Conservation (phyloP, 2,888 invertebrate genomes). For the Tethea ocularis region DNA sequence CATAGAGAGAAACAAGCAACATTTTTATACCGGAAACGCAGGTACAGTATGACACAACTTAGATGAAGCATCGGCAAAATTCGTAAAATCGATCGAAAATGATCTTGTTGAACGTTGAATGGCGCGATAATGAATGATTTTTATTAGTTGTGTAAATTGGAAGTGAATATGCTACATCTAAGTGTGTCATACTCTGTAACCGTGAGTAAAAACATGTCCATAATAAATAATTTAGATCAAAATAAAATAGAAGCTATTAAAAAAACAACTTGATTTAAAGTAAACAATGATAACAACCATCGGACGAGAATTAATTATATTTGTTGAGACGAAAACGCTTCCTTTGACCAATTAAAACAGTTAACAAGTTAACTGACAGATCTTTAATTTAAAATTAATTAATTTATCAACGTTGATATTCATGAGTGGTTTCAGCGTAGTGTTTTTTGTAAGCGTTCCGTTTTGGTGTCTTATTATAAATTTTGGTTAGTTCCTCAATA, state of each 20-base stretch:
- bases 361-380: slow-evolving; percentile 12
- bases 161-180: too few relatives aligned
- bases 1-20: too few relatives aligned
- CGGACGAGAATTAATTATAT: slow-evolving; percentile 11
- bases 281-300: slow-evolving; percentile 6
- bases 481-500: background rate
- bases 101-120: too few relatives aligned
- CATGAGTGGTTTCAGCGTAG: background rate
- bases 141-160: too few relatives aligned
- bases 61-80: too few relatives aligned
- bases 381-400: slow-evolving; percentile 7
- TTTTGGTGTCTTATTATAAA: background rate
- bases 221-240: background rate
- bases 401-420: slow-evolving; percentile 6
- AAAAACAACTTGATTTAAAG: slow-evolving; percentile 3
- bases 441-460: background rate
- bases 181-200: too few relatives aligned
- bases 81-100: too few relatives aligned
- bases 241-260: background rate
- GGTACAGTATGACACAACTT: too few relatives aligned
- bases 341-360: slow-evolving; percentile 15
- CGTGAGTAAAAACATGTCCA: too few relatives aligned
- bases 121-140: too few relatives aligned
- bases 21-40: too few relatives aligned
- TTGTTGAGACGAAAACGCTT: slow-evolving; percentile 13